Evolutionary conservation across 2,888 invertebrate species (phyloP).

Genomic region (Stramonita haemastoma): DNA sequence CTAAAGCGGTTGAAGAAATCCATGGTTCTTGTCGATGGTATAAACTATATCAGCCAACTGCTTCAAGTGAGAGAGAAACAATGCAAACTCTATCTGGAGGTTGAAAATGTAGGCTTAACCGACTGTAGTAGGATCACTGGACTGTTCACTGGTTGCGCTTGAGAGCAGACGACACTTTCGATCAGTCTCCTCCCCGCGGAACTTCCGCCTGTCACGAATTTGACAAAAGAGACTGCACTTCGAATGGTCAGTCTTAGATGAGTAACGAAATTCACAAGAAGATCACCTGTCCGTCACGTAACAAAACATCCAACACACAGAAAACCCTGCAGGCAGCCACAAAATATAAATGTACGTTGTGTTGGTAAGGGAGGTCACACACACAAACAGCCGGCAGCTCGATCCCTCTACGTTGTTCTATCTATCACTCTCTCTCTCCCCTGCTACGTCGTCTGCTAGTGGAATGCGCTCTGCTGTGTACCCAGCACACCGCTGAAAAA

Average conservation of each 20-base stretch:
- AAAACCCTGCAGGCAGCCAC: background rate
- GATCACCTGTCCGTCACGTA: background rate
- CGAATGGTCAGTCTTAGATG: background rate
- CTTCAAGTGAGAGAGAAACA: background rate
- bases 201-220: background rate
- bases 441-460: background rate
- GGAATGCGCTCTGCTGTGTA: background rate
- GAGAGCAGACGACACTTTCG: background rate
- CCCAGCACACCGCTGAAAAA: background rate
- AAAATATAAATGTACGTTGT: background rate
- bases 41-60: too few species aligned
- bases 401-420: background rate
- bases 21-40: background rate
- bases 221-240: background rate
- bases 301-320: background rate
- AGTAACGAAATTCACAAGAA: background rate
- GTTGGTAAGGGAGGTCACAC: background rate
- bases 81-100: background rate
- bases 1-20: conserved; percentile 16
- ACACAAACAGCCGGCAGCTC: background rate
- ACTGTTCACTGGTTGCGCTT: background rate
- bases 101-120: too few species aligned
- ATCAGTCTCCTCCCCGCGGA: background rate
- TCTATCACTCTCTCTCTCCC: background rate
- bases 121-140: background rate